These are phyloP conservation scores for Megalops cyprinoides DNA, from an alignment of 2,797 vertebrate genomes.

Conservation along the genomic window DNA sequence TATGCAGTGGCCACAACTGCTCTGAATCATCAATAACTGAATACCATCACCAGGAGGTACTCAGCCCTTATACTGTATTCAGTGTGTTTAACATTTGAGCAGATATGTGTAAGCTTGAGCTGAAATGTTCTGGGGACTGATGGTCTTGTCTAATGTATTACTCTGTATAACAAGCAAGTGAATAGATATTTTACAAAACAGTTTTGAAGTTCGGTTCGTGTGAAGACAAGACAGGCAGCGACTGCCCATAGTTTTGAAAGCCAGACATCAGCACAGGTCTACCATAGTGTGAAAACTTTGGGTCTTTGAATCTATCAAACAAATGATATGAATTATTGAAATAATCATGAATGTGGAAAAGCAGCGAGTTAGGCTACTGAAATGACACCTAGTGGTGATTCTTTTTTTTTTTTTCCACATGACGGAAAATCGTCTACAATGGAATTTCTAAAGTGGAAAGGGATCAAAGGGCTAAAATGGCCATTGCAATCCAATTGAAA, in stretches of 20 bases:
- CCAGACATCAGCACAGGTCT: not conserved
- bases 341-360: constrained; percentile 26
- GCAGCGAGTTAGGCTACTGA: not conserved
- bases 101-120: too few relatives aligned
- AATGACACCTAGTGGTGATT: constrained; percentile 2
- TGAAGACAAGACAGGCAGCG: not conserved
- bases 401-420: constrained; percentile 52
- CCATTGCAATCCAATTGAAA: constrained; percentile 84
- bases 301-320: not conserved
- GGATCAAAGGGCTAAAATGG: constrained; percentile 79
- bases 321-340: constrained; percentile 21
- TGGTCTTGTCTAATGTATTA: not conserved
- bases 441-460: constrained; percentile 67
- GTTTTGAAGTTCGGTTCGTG: not conserved
- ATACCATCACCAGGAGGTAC: not conserved
- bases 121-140: not conserved
- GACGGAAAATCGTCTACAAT: constrained; percentile 79
- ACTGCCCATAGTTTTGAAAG: not conserved
- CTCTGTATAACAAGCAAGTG: not conserved
- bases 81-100: too few relatives aligned
- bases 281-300: not conserved
- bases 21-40: not conserved
- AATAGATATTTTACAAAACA: not conserved
- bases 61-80: too few relatives aligned
- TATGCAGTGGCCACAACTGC: not conserved